Conservation (phyloP, 2,113 vertebrate species). For the Dicrurus megarhynchus region DNA sequence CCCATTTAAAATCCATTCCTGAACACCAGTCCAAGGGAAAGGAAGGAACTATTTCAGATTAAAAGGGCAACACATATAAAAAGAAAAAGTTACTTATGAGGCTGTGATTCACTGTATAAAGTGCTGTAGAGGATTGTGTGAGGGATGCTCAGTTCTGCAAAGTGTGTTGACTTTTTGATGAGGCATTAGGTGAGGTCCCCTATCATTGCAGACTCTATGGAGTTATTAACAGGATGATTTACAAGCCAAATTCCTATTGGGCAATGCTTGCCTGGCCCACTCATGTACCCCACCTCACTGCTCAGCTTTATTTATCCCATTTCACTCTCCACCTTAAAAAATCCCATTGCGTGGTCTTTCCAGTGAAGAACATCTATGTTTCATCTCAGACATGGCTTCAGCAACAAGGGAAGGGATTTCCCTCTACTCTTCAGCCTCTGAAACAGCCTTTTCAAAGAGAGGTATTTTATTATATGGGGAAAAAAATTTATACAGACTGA, state of each 20-base stretch:
- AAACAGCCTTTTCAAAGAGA: background rate
- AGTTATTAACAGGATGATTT: background rate
- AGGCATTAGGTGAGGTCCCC: background rate
- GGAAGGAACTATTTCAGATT: background rate
- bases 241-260: background rate
- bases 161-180: background rate
- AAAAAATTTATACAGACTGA: background rate
- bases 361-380: background rate
- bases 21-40: background rate
- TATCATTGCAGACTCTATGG: background rate
- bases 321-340: background rate
- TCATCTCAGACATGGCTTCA: background rate
- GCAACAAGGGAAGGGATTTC: background rate
- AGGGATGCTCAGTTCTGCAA: background rate
- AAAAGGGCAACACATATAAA: background rate
- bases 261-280: background rate
- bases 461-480: background rate
- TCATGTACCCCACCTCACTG: background rate
- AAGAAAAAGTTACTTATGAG: background rate
- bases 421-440: background rate
- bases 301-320: background rate
- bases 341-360: rapidly evolving
- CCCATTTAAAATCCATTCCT: background rate
- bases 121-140: background rate
- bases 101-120: background rate